Evolutionary conservation across 2,888 invertebrate species (phyloP).

Genomic region (Toxonevra muliebris): DNA sequence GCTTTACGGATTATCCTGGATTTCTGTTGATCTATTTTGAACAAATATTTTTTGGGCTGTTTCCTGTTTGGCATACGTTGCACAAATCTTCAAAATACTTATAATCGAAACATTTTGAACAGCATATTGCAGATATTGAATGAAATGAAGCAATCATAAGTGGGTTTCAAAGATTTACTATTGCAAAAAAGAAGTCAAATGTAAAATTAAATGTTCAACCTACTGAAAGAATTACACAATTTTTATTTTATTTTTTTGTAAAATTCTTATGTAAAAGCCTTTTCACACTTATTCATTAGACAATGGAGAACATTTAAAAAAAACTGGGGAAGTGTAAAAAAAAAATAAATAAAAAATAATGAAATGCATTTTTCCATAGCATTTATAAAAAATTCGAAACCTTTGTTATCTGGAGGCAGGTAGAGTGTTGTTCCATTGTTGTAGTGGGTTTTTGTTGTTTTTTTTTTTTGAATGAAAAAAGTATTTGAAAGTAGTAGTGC

Average conservation of each 20-base stretch:
- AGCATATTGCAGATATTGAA: slow-evolving; percentile 17
- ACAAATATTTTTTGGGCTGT: neutral
- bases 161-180: slow-evolving; percentile 40
- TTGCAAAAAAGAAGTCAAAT: slow-evolving; percentile 56
- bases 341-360: too few species aligned
- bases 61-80: too few species aligned
- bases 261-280: slow-evolving; percentile 41
- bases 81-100: too few species aligned
- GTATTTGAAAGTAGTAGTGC: too few species aligned
- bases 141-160: slow-evolving; percentile 49
- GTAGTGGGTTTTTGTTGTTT: neutral
- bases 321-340: neutral
- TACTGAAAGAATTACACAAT: slow-evolving; percentile 34
- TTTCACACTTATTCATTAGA: slow-evolving; percentile 55
- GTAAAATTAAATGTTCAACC: slow-evolving; percentile 59
- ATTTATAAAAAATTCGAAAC: too few species aligned
- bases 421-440: neutral
- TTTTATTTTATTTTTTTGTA: neutral
- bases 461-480: neutral
- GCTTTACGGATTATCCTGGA: slow-evolving; percentile 62
- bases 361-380: too few species aligned
- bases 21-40: slow-evolving; percentile 38
- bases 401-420: too few species aligned
- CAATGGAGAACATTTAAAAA: slow-evolving; percentile 9
- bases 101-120: too few species aligned